Conservation (phyloP, 1,140 invertebrate species). For the Ptiloglossa arizonensis region DNA sequence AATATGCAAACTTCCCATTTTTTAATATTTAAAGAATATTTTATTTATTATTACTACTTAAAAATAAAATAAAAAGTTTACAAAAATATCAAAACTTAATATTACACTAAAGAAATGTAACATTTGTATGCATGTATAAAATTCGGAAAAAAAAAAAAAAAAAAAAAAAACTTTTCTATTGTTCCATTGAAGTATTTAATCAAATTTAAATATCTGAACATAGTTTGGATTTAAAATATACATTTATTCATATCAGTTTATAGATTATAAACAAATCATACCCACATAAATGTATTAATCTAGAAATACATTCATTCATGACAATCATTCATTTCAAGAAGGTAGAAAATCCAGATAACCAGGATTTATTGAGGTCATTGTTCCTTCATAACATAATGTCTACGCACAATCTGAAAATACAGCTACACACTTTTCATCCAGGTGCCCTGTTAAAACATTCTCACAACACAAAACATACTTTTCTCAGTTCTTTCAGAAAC, state of each 20-base stretch:
- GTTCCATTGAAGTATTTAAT: not conserved
- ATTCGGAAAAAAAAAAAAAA: too few relatives aligned
- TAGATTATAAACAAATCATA: constrained; percentile 62
- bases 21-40: too few relatives aligned
- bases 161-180: too few relatives aligned
- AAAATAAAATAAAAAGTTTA: too few relatives aligned
- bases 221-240: constrained; percentile 60
- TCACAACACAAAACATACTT: constrained; percentile 48
- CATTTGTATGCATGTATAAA: too few relatives aligned
- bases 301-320: constrained; percentile 53
- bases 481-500: constrained; percentile 2
- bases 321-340: constrained; percentile 26
- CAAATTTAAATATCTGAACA: not conserved
- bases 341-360: constrained; percentile 50
- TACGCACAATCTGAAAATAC: constrained; percentile 24
- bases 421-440: constrained; percentile 6
- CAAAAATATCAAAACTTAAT: too few relatives aligned
- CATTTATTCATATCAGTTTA: constrained; percentile 68
- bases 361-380: constrained; percentile 46
- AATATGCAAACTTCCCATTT: too few relatives aligned
- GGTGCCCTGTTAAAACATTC: constrained; percentile 2
- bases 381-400: constrained; percentile 19
- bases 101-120: too few relatives aligned
- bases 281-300: constrained; percentile 58
- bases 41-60: too few relatives aligned